Evolutionary conservation across 2,113 vertebrate genomes (phyloP), one percentile per base, ranked within the genome.

Genomic region (Trochalopteron elliotii): DNA sequence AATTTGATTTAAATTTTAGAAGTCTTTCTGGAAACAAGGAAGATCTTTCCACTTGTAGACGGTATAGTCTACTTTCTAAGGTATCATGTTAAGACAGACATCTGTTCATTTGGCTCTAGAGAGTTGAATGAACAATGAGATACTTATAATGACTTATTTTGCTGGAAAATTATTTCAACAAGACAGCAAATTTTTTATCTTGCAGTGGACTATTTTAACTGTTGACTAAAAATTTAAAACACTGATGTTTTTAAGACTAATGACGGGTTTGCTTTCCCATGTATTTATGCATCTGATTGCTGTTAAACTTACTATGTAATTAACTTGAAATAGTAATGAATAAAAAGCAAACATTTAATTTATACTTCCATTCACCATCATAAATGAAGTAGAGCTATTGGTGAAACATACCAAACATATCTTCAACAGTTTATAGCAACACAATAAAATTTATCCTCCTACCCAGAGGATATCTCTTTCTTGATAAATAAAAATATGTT

Each of bases 261-360:
- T 49, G 8, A 72, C 31, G 16, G 11, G 3, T 52, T 92, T 83
- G 21, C 5, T 82, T 67, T 82, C 35, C n/a, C 23, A 13, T 27
- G 22, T 71, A 53, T 83, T 90, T 85, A 77, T 35, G 15, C 4
- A 67, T 75, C 33, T 71, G 49, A 90, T 82, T 93, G 45, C 27
- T 61, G 37, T 91, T 61, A 76, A 87, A 61, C 45, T 80, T 80
- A 35, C 15, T 28, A 21, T 40, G 49, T 52, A 65, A 79, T 85
- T 94, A 76, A 83, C 49, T 72, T 53, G 69, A 88, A 83, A 83
- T 59, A 77, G 21, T 61, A 10, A 83, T 49, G 27, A 85, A 65
- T 61, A 45, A 88, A 91, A 80, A 65, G 2, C 5, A 92, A 92
- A 92, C 86, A 92, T 95, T 96, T 83, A 88, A 44, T 83, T 89